A percentile compares a stretch with the other conserved stretches of the same genome.
These are phyloP conservation scores for Euphysa ruthae DNA, from an alignment of 30 jellyfish, hydroid and myxozoan genomes.

Conservation along the genomic window DNA sequence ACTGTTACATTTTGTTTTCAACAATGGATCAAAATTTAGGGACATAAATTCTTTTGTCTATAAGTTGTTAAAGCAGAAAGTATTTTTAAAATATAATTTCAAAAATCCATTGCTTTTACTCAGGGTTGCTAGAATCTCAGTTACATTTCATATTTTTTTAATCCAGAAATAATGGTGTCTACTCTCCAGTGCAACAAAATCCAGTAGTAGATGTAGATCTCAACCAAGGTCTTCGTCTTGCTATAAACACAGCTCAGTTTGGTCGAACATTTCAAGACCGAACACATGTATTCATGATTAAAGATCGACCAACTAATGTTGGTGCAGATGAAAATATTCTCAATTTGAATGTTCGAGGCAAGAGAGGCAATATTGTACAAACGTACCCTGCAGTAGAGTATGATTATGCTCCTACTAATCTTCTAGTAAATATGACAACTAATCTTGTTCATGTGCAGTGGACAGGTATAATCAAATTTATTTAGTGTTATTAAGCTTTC, in stretches of 20 bases:
- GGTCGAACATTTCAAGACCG: conserved; percentile 98
- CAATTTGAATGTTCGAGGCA: conserved; percentile 87
- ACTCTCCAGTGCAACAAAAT: conserved; percentile 74
- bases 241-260: conserved; percentile 92
- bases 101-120: no score
- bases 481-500: no score
- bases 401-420: conserved; percentile 79
- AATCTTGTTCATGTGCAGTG: conserved; percentile 72
- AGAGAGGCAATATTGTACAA: conserved; percentile 93
- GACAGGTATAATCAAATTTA: conserved; percentile 2
- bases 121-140: neutral
- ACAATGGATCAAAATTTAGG: no score
- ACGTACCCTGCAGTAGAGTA: conserved; percentile 94
- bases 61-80: no score
- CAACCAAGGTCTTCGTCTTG: conserved; percentile 63
- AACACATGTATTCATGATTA: conserved; percentile 53
- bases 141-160: neutral
- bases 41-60: no score
- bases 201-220: conserved; percentile 80
- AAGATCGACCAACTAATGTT: conserved; percentile 32
- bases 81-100: no score
- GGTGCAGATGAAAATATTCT: conserved; percentile 7
- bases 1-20: no score
- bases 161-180: conserved; percentile 34
- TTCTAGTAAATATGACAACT: conserved; percentile 36